Evolutionary conservation across 2,113 vertebrate species (phyloP), one percentile per base, ranked within the genome.

Genomic region (Excalfactoria chinensis): DNA sequence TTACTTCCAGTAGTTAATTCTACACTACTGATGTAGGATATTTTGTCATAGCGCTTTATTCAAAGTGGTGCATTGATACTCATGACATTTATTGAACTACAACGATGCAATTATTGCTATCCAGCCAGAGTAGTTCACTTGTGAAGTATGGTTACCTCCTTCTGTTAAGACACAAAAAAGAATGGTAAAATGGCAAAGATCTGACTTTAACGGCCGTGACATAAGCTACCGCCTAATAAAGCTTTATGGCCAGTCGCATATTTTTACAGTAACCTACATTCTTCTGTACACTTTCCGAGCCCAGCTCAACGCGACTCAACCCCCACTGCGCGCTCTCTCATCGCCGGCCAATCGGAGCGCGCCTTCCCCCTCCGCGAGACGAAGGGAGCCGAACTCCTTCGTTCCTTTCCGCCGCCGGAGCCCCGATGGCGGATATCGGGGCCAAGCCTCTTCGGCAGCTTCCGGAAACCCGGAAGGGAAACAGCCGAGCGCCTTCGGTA

Each of bases 201-300:
- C 35, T 0, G 3, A 44, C 82, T 91, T 49, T 70, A 49, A 49
- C 59, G 44, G 90, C 0, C 95, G 66, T 86, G 93, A 84, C 62
- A 76, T 35, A 92, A 84, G 80, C 70, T 79, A 94, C 17, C 91
- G 73, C 67, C 92, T 92, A 96, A 84, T 62, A 84, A 63, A 92
- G n/a, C 84, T 84, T 95, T 94, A 84, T 44, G 89, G 77, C 76
- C 49, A 90, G 70, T 11, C 69, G 81, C 71, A 74, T 53, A 55
- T 77, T 96, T 98, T 96, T 83, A 83, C 89, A 97, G 96, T 97
- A 95, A 97, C 97, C 34, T 77, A 93, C 92, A 89, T 93, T 95
- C 46, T 94, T 95, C 74, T 96, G 97, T 84, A 82, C 86, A 84
- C 14, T 19, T 66, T 95, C 83, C 87, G 48, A 92, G 46, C 89